Conservation (phyloP, 92 coral and sea anemone species). For the Phenganax subtilis region DNA sequence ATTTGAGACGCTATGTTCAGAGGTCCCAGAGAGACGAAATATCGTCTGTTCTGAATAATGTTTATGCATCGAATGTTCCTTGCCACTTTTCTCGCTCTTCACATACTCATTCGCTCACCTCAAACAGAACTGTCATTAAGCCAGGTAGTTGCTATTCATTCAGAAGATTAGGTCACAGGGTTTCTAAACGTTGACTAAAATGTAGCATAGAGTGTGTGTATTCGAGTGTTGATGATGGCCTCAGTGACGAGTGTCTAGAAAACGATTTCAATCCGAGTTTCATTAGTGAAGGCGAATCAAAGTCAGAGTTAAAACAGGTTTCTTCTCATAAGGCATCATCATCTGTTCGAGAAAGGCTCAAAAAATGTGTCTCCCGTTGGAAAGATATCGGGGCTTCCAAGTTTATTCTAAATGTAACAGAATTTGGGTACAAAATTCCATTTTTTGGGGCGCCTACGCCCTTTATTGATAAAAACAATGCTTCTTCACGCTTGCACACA, state of each 20-base stretch:
- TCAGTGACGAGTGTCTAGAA: not conserved
- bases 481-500: not conserved
- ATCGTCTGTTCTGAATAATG: no score
- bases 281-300: not conserved
- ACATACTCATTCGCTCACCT: no score
- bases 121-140: not conserved
- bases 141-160: not conserved
- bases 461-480: not conserved
- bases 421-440: not conserved
- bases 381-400: constrained; percentile 16
- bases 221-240: not conserved
- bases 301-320: not conserved
- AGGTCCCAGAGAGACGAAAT: no score
- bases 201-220: not conserved
- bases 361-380: not conserved
- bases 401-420: not conserved
- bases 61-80: no score
- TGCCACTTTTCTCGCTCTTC: no score
- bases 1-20: no score
- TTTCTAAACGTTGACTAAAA: not conserved
- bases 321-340: not conserved
- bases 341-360: constrained; percentile 32
- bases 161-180: not conserved
- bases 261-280: not conserved
- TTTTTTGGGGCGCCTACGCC: constrained; percentile 1